Evolutionary conservation across 2,113 vertebrate species (phyloP).

Genomic region (Crotalus horridus): DNA sequence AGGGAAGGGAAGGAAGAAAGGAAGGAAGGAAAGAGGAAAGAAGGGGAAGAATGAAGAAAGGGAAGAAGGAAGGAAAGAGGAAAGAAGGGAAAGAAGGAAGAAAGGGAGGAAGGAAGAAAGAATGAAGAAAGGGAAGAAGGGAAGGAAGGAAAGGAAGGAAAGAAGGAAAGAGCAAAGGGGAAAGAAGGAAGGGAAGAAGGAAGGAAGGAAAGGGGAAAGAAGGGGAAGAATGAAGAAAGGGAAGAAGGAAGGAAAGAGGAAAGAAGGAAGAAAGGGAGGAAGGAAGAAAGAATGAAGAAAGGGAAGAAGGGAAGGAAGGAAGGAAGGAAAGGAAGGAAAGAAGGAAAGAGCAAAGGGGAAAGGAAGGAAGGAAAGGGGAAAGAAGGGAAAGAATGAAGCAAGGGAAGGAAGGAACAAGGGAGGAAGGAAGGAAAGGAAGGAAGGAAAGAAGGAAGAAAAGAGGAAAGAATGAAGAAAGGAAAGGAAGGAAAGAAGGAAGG

Average conservation of each 20-base stretch:
- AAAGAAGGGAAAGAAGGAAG: too few relatives aligned
- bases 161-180: too few relatives aligned
- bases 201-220: too few relatives aligned
- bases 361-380: not conserved
- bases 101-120: too few relatives aligned
- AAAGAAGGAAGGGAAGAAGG: not conserved
- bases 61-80: too few relatives aligned
- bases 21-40: too few relatives aligned
- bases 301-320: not conserved
- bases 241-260: fast-evolving
- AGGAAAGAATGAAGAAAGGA: fast-evolving
- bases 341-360: too few relatives aligned
- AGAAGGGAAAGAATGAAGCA: not conserved
- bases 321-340: constrained; percentile 10
- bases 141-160: too few relatives aligned
- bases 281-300: constrained; percentile 30
- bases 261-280: fast-evolving
- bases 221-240: too few relatives aligned
- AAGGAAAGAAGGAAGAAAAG: not conserved
- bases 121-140: too few relatives aligned
- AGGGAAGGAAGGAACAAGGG: not conserved
- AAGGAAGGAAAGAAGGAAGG: not conserved
- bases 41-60: fast-evolving
- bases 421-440: not conserved
- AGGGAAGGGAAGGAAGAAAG: too few relatives aligned